Conservation (phyloP, 1,140 invertebrate species). For the Hestina assimilis region DNA sequence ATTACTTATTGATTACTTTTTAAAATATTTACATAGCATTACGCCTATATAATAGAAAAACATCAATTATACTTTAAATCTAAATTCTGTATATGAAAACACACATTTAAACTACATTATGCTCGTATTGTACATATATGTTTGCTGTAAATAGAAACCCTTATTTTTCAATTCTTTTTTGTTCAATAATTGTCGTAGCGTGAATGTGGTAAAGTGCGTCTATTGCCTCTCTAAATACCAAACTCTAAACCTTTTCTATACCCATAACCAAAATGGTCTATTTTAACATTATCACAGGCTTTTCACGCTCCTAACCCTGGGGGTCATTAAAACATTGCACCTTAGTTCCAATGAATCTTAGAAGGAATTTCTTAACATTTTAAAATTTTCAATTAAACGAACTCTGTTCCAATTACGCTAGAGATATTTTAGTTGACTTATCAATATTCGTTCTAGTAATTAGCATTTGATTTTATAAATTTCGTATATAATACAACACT, state of each 20-base stretch:
- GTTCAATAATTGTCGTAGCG: conserved; percentile 29
- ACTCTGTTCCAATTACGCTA: conserved; percentile 48
- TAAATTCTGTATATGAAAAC: conserved; percentile 71
- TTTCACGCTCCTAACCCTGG: conserved; percentile 59
- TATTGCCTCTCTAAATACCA: conserved; percentile 41
- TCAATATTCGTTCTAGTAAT: conserved; percentile 9
- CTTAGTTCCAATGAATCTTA: conserved; percentile 38
- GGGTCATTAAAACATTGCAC: conserved; percentile 58
- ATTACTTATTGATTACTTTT: conserved; percentile 30
- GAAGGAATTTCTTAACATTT: conserved; percentile 23
- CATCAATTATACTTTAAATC: conserved; percentile 46
- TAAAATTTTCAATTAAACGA: conserved; percentile 37
- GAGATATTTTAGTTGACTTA: conserved; percentile 15
- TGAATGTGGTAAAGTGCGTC: conserved; percentile 48
- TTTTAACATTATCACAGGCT: conserved; percentile 72
- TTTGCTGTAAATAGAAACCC: conserved; percentile 51
- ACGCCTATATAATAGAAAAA: conserved; percentile 61
- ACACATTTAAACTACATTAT: conserved; percentile 58
- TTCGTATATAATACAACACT: conserved; percentile 19
- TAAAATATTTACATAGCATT: conserved; percentile 39
- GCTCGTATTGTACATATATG: conserved; percentile 43
- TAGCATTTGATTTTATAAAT: conserved; percentile 16
- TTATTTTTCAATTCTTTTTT: conserved; percentile 31
- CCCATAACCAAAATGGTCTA: conserved; percentile 44
- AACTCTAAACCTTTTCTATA: conserved; percentile 40